Conservation (phyloP, 2,113 vertebrate species). For the Polypterus bichir region DNA sequence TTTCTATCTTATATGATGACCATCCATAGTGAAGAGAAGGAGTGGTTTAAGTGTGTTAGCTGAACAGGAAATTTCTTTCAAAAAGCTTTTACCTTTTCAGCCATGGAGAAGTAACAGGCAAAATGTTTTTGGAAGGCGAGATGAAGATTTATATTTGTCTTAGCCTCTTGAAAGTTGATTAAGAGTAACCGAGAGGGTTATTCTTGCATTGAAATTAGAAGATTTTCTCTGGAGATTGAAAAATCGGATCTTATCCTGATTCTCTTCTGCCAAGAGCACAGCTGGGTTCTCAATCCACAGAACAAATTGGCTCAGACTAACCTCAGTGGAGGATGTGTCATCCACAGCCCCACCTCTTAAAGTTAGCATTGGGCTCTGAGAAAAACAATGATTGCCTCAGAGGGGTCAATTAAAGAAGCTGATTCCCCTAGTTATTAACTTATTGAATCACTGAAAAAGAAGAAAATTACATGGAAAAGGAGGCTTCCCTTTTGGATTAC, state of each 20-base stretch:
- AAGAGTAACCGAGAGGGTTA: not conserved
- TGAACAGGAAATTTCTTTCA: no score
- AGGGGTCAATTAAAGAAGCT: constrained; percentile 4
- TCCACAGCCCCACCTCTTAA: constrained; percentile 4
- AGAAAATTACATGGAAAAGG: not conserved
- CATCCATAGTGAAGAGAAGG: no score
- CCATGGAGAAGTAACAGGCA: no score
- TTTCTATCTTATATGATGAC: no score
- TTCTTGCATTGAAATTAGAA: not conserved
- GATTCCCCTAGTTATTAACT: not conserved
- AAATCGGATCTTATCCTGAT: constrained; percentile 4
- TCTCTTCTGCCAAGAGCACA: constrained; percentile 1
- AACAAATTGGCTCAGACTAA: constrained; percentile 2
- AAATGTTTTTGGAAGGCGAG: no score
- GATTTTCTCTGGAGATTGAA: not conserved
- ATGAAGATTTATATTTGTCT: no score
- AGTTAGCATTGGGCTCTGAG: not conserved
- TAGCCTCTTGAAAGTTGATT: not conserved
- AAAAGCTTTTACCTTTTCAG: no score
- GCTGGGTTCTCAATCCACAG: not conserved
- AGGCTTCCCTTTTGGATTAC: no score
- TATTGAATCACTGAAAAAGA: constrained; percentile 1
- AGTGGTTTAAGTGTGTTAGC: no score
- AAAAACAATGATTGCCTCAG: constrained; percentile 3
- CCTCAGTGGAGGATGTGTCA: constrained; percentile 7